Conservation (phyloP, 2,797 vertebrate species). For the Megalops cyprinoides region DNA sequence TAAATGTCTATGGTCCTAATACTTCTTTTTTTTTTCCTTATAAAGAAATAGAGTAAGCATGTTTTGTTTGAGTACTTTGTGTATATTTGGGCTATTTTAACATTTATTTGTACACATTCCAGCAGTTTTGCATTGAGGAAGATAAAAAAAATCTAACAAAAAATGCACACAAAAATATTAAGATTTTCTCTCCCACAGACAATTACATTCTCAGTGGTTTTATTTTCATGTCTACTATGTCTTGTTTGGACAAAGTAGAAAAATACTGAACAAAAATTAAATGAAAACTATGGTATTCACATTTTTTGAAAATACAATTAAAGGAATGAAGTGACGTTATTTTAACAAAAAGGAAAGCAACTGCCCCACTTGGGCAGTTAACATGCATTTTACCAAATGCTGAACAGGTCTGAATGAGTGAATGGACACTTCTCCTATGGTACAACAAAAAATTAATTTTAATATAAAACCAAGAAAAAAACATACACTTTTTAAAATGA, state of each 20-base stretch:
- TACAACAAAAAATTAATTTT: conserved; percentile 57
- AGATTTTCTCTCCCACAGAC: conserved; percentile 64
- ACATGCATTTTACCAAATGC: neutral
- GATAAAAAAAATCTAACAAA: conserved; percentile 39
- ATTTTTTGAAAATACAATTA: conserved; percentile 21
- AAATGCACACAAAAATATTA: conserved; percentile 43
- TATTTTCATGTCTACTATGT: conserved; percentile 13
- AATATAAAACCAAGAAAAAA: conserved; percentile 5
- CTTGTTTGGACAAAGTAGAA: neutral
- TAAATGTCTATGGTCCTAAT: too few species aligned
- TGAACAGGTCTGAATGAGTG: conserved; percentile 34
- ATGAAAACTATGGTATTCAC: conserved; percentile 26
- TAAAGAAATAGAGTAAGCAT: neutral
- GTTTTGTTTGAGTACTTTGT: conserved; percentile 33
- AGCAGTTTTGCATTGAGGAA: conserved; percentile 34
- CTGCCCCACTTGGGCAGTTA: conserved; percentile 31
- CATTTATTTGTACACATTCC: conserved; percentile 42
- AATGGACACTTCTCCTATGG: conserved; percentile 40
- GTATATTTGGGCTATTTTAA: conserved; percentile 45
- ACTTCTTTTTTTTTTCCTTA: neutral
- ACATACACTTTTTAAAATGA: conserved; percentile 17
- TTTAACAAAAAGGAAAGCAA: conserved; percentile 55
- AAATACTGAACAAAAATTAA: conserved; percentile 28
- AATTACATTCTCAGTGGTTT: conserved; percentile 63
- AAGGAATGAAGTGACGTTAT: conserved; percentile 2